A percentile compares a stretch with the other conserved stretches of the same genome.
phyloP scores from a whole-genome alignment of 2,888 invertebrate genomes.

The Epinotia brunnichana region DNA sequence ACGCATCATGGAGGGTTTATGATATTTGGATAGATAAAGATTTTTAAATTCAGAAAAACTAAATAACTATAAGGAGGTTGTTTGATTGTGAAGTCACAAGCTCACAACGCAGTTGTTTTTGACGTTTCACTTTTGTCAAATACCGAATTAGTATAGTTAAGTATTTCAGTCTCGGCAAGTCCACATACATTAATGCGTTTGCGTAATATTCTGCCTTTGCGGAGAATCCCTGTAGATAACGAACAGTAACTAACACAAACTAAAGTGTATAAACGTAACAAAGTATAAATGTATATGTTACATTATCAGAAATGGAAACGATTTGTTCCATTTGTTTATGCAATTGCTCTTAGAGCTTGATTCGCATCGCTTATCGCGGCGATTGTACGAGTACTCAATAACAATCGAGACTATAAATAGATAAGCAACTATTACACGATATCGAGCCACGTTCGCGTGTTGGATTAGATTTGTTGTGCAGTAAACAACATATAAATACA shows the following conservation, averaged over 20 bases:
- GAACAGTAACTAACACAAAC: neutral
- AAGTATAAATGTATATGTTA: slow-evolving; percentile 10
- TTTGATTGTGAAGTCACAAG: no score
- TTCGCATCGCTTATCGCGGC: slow-evolving; percentile 43
- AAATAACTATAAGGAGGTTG: no score
- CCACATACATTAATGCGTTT: no score
- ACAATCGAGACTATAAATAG: slow-evolving; percentile 41
- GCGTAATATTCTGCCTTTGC: neutral
- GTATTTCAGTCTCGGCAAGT: no score
- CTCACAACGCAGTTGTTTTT: no score
- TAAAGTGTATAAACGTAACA: slow-evolving; percentile 1
- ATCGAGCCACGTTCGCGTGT: slow-evolving; percentile 31
- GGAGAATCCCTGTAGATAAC: neutral
- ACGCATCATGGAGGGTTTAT: no score
- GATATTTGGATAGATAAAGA: no score
- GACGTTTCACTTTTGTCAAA: no score
- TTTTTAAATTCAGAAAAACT: no score
- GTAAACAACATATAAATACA: slow-evolving; percentile 14
- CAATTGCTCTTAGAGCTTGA: slow-evolving; percentile 39
- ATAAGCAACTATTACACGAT: slow-evolving; percentile 37
- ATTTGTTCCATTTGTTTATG: slow-evolving; percentile 35
- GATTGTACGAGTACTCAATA: slow-evolving; percentile 42
- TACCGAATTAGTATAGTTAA: no score
- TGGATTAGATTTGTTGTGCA: slow-evolving; percentile 25
- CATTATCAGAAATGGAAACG: slow-evolving; percentile 6